Conservation (phyloP, 2,888 invertebrate species). For the Cephus rjabovi region DNA sequence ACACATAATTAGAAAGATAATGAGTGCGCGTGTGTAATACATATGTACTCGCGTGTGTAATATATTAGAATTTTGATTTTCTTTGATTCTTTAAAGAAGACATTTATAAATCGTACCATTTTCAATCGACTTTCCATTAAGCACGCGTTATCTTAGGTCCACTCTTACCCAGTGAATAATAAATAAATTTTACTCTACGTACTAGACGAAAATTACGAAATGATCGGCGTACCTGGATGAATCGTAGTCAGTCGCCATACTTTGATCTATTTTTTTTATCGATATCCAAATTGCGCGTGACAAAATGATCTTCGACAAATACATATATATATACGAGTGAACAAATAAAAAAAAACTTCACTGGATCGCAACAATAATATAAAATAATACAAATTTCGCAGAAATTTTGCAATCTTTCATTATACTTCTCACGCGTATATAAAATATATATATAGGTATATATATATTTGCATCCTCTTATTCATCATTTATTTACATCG, state of each 20-base stretch:
- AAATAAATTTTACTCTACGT: conserved; percentile 3
- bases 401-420: neutral
- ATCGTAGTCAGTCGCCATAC: neutral
- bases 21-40: neutral
- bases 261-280: neutral
- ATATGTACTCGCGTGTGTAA: conserved; percentile 8
- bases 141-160: neutral
- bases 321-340: neutral
- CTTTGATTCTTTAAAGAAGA: conserved; percentile 2
- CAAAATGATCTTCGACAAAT: neutral
- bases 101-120: neutral
- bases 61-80: conserved; percentile 51
- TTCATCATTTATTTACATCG: neutral
- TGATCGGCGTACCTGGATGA: neutral
- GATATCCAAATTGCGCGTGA: neutral
- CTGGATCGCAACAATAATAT: neutral
- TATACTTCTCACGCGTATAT: neutral
- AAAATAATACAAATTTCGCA: neutral
- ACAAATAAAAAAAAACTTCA: neutral
- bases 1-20: neutral
- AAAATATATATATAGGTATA: neutral
- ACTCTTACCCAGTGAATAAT: neutral
- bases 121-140: neutral
- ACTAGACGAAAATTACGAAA: neutral
- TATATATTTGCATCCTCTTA: neutral